phyloP scores from a whole-genome alignment of 2,888 invertebrate genomes.

The Cephus rjabovi region DNA sequence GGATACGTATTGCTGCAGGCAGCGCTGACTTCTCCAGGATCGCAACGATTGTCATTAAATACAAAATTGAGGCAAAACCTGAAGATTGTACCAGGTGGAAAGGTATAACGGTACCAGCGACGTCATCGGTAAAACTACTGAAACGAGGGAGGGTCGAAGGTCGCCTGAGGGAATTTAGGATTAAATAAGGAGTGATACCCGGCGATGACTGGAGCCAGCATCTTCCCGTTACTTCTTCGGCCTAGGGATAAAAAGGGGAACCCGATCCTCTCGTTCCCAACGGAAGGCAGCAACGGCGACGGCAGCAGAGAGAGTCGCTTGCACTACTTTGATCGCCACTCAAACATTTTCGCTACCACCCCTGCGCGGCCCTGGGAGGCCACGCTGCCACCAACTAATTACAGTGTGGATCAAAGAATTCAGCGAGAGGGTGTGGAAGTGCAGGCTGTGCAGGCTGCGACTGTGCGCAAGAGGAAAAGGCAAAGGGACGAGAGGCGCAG shows the following conservation, averaged over 20 bases:
- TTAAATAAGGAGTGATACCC: not conserved
- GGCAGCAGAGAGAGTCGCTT: constrained; percentile 33
- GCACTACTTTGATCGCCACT: constrained; percentile 63
- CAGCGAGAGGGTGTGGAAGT: constrained; percentile 45
- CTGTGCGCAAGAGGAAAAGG: constrained; percentile 23
- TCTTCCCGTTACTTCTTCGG: no score
- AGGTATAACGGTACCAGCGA: no score
- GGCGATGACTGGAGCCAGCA: no score
- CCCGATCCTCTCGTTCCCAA: not conserved
- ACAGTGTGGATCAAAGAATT: constrained; percentile 65
- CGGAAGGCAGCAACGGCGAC: no score
- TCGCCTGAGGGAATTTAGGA: not conserved
- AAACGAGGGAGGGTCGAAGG: no score
- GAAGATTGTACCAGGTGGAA: not conserved
- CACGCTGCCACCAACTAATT: constrained; percentile 60
- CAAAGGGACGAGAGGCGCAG: constrained; percentile 16
- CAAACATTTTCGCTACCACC: constrained; percentile 60
- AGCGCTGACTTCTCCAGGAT: not conserved
- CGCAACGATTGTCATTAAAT: not conserved
- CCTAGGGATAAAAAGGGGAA: no score
- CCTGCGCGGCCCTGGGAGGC: constrained; percentile 24
- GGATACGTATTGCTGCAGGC: not conserved
- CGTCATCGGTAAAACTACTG: no score
- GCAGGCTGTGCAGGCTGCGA: not conserved
- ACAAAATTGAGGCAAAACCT: not conserved